These are phyloP conservation scores for Tenebrio molitor DNA, from an alignment of 1,140 invertebrate genomes.

Conservation along the genomic window DNA sequence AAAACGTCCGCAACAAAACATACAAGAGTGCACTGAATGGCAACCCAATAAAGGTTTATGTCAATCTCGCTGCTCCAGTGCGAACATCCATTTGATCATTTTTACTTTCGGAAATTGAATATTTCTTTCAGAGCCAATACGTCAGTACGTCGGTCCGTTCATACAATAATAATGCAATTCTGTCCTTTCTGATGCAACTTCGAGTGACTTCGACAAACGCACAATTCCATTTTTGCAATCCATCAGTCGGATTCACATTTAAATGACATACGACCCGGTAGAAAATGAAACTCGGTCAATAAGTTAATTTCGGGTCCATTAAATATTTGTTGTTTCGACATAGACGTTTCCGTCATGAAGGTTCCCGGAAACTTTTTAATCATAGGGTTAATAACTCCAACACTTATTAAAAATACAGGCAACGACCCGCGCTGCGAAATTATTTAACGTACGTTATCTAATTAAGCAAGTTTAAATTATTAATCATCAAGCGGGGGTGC, in stretches of 20 bases:
- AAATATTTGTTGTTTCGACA: constrained; percentile 8
- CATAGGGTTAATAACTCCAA: constrained; percentile 13
- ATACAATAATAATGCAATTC: constrained; percentile 7
- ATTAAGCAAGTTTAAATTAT: constrained; percentile 37
- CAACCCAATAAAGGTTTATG: not conserved
- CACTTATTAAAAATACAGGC: constrained; percentile 31
- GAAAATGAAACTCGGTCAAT: constrained; percentile 9
- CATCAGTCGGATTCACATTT: constrained; percentile 12
- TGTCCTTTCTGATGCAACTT: not conserved
- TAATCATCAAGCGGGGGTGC: constrained; percentile 17
- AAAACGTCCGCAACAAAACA: too few species aligned
- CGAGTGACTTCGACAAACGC: not conserved
- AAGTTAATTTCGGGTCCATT: constrained; percentile 20
- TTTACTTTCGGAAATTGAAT: constrained; percentile 23
- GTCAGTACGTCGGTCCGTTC: constrained; percentile 5
- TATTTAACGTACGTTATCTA: constrained; percentile 31
- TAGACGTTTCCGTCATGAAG: not conserved
- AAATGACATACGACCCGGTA: constrained; percentile 24
- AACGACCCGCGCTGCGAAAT: constrained; percentile 4
- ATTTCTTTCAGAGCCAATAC: constrained; percentile 7
- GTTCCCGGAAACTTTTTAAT: constrained; percentile 22
- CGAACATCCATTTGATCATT: not conserved
- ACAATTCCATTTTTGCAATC: not conserved
- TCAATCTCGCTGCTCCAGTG: not conserved
- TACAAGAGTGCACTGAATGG: too few species aligned